Evolutionary conservation across 2,797 vertebrate species (phyloP).

Genomic region (Rhynchonycteris naso): DNA sequence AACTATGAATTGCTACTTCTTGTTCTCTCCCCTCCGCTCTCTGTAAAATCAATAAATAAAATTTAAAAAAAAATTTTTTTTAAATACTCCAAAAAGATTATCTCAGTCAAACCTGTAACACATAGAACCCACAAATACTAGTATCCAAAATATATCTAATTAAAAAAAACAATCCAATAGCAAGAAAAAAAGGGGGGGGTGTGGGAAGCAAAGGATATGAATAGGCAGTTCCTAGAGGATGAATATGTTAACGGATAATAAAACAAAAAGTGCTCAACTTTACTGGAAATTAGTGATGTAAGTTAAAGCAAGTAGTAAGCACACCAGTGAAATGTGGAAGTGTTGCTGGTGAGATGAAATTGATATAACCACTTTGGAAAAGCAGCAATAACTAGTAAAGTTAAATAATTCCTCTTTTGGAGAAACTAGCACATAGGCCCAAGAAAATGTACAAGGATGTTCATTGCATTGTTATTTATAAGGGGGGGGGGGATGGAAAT

Average conservation of each 20-base stretch:
- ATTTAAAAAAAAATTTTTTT: too few species aligned
- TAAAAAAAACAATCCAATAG: background rate
- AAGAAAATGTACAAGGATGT: background rate
- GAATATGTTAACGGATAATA: background rate
- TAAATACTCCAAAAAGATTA: too few species aligned
- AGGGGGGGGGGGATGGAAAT: background rate
- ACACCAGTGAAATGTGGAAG: background rate
- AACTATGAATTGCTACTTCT: too few species aligned
- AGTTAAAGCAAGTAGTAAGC: conserved; percentile 5
- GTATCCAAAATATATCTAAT: background rate
- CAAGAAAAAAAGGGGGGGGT: background rate
- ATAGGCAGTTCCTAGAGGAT: background rate
- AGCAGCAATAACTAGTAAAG: conserved; percentile 21
- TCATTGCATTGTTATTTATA: background rate
- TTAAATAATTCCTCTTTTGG: background rate
- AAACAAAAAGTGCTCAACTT: background rate
- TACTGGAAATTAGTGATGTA: background rate
- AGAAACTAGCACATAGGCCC: background rate
- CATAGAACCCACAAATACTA: conserved; percentile 12
- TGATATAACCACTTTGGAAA: conserved; percentile 12
- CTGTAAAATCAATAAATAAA: too few species aligned
- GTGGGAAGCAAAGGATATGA: background rate
- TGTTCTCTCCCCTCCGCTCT: too few species aligned
- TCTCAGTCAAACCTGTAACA: background rate
- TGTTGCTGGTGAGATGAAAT: background rate